Conservation (phyloP, 2,113 vertebrate genomes). For the Rhodinocichla rosea region DNA sequence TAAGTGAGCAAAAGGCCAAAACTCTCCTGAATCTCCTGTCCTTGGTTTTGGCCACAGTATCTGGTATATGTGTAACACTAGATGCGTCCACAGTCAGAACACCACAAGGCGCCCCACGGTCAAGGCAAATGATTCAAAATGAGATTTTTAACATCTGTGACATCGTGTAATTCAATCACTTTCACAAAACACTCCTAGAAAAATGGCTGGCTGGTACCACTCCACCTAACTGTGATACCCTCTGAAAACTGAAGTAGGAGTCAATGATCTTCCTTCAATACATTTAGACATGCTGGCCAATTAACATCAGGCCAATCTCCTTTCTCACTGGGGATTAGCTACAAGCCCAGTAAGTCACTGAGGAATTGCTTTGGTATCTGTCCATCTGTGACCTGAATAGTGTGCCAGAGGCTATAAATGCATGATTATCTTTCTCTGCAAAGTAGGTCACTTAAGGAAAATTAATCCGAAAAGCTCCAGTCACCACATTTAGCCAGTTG, state of each 20-base stretch:
- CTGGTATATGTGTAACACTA: neutral
- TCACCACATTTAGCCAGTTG: slow-evolving; percentile 37
- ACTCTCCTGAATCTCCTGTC: neutral
- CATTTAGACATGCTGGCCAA: slow-evolving; percentile 26
- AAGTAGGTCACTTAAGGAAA: slow-evolving; percentile 67
- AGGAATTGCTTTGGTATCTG: slow-evolving; percentile 54
- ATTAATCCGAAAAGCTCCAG: slow-evolving; percentile 59
- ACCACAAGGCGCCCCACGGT: neutral
- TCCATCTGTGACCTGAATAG: slow-evolving; percentile 60
- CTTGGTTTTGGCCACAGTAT: accelerated
- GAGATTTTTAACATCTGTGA: neutral
- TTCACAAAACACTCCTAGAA: neutral
- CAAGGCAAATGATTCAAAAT: neutral
- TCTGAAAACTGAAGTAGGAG: slow-evolving; percentile 6
- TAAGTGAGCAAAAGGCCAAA: neutral
- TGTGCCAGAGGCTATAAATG: slow-evolving; percentile 59
- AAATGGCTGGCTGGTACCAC: neutral
- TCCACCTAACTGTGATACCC: neutral
- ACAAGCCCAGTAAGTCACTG: slow-evolving; percentile 39
- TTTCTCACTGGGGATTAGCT: slow-evolving; percentile 35
- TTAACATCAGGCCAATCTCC: slow-evolving; percentile 4
- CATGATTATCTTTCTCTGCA: slow-evolving; percentile 53
- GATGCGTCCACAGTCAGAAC: neutral
- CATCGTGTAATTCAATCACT: neutral
- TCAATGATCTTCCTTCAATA: neutral